Evolutionary conservation across 2,797 vertebrate species (phyloP).

Genomic region (Hafferia zeledoni): DNA sequence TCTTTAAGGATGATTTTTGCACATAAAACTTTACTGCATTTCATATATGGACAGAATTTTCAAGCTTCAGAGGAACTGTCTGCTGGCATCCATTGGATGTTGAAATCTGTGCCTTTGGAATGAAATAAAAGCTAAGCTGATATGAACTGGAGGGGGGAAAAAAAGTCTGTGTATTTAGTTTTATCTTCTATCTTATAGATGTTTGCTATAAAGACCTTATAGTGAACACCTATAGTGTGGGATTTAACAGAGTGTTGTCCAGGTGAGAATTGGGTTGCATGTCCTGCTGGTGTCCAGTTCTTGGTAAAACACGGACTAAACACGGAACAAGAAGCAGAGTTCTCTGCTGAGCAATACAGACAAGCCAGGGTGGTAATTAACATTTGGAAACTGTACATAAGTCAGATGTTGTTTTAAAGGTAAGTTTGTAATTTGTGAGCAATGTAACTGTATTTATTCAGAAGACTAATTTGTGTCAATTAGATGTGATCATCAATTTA

Average conservation of each 20-base stretch:
- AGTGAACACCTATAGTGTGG: slow-evolving; percentile 20
- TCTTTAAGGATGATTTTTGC: not conserved
- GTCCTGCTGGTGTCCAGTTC: slow-evolving; percentile 71
- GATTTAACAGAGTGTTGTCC: slow-evolving; percentile 78
- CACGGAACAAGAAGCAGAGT: slow-evolving; percentile 78
- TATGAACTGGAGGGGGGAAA: not conserved
- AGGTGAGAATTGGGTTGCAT: slow-evolving; percentile 80
- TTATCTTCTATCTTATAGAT: slow-evolving; percentile 47
- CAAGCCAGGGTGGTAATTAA: slow-evolving; percentile 74
- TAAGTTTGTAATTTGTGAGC: not conserved
- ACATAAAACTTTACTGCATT: not conserved
- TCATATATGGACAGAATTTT: not conserved
- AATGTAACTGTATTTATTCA: not conserved
- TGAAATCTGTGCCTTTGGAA: not conserved
- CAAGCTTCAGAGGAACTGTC: not conserved
- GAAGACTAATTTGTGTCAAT: not conserved
- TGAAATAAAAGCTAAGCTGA: not conserved
- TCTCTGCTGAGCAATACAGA: slow-evolving; percentile 77
- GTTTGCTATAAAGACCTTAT: slow-evolving; percentile 75
- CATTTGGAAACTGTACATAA: slow-evolving; percentile 70
- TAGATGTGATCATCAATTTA: not conserved
- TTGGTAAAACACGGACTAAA: slow-evolving; percentile 81
- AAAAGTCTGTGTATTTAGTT: not conserved
- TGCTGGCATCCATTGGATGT: not conserved
- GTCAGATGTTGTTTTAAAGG: slow-evolving; percentile 82